Conservation (phyloP, 1,140 invertebrate species). For the Drosophila ercepeae region DNA sequence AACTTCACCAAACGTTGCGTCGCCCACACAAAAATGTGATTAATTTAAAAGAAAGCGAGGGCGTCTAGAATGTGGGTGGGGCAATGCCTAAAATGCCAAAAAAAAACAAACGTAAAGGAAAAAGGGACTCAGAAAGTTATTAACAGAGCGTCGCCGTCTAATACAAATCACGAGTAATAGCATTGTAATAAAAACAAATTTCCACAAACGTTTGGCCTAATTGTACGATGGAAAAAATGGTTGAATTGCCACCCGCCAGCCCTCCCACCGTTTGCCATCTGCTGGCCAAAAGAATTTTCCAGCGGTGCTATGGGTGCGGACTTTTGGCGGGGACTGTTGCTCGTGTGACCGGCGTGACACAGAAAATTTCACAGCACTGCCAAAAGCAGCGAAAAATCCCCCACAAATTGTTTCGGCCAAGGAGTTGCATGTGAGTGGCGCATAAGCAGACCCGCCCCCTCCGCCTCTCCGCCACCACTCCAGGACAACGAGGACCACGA, state of each 20-base stretch:
- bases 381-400: slow-evolving; percentile 26
- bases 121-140: slow-evolving; percentile 18
- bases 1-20: slow-evolving; percentile 69
- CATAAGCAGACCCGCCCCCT: slow-evolving; percentile 37
- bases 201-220: slow-evolving; percentile 73
- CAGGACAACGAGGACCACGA: not conserved
- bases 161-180: slow-evolving; percentile 60
- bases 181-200: slow-evolving; percentile 77
- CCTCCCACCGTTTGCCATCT: not conserved
- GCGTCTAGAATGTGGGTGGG: not conserved
- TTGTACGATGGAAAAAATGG: slow-evolving; percentile 48
- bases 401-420: slow-evolving; percentile 31
- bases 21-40: slow-evolving; percentile 65
- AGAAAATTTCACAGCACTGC: slow-evolving; percentile 48
- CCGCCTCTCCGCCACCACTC: not conserved
- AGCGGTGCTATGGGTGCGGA: slow-evolving; percentile 11
- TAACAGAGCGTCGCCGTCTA: slow-evolving; percentile 29
- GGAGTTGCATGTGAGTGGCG: slow-evolving; percentile 61
- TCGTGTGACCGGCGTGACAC: slow-evolving; percentile 65
- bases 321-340: slow-evolving; percentile 36
- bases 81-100: not conserved
- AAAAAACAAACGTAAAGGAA: not conserved
- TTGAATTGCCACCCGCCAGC: slow-evolving; percentile 12
- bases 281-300: slow-evolving; percentile 16
- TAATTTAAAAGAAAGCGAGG: slow-evolving; percentile 56